phyloP scores from a whole-genome alignment of 2,797 vertebrate species.

The Simalia tracyae region DNA sequence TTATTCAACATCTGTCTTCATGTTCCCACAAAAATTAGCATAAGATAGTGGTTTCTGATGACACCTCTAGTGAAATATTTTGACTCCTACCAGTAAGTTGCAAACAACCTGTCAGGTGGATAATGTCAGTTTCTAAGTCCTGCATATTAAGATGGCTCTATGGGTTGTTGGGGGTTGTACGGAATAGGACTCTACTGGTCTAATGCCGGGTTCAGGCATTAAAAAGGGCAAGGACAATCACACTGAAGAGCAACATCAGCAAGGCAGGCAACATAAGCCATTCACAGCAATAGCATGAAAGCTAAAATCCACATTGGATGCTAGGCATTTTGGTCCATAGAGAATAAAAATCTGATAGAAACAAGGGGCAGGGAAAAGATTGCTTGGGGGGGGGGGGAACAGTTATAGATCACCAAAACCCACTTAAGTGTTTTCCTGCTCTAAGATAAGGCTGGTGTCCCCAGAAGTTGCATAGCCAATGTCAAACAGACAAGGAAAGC shows the following conservation, averaged over 20 bases:
- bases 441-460: conserved; percentile 2
- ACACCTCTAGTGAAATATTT: conserved; percentile 82
- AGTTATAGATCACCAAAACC: not conserved
- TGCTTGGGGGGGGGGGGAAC: not conserved
- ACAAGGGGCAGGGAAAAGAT: not conserved
- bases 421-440: not conserved
- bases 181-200: conserved; percentile 47
- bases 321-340: conserved; percentile 31
- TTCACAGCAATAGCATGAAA: not conserved
- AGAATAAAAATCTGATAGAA: conserved; percentile 35
- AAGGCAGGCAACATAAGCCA: not conserved
- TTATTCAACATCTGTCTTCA: conserved; percentile 82
- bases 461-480: not conserved
- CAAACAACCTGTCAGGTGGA: conserved; percentile 81
- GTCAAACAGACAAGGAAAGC: not conserved
- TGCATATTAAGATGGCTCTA: conserved; percentile 74
- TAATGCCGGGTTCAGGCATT: conserved; percentile 41
- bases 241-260: conserved; percentile 1
- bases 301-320: conserved; percentile 13
- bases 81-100: conserved; percentile 79
- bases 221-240: conserved; percentile 35
- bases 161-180: conserved; percentile 65
- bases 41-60: conserved; percentile 81
- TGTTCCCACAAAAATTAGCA: conserved; percentile 82
- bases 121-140: conserved; percentile 75